A percentile compares a stretch with the other conserved stretches of the same genome.
Conservation (phyloP, 2,797 vertebrate species). For the Gambelia wislizenii region DNA sequence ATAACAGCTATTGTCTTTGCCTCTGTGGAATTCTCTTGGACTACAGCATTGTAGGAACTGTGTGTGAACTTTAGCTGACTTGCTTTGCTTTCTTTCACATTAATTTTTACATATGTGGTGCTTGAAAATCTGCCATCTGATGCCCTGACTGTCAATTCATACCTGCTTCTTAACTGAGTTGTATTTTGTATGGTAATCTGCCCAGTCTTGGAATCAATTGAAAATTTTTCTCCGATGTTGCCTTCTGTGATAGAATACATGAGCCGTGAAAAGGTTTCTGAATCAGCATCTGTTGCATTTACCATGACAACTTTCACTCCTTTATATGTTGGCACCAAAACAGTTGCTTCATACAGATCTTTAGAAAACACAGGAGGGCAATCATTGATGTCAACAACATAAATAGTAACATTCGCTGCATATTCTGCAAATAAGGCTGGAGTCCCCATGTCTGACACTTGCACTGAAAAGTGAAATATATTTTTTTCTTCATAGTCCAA, state of each 20-base stretch:
- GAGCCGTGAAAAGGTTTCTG: constrained; percentile 87
- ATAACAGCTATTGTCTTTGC: constrained; percentile 90
- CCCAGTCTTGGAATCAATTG: constrained; percentile 85
- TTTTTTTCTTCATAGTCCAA: constrained; percentile 93
- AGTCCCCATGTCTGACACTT: constrained; percentile 92
- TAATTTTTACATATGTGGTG: constrained; percentile 89
- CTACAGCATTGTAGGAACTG: constrained; percentile 85
- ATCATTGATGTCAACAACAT: constrained; percentile 94
- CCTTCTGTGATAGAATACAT: constrained; percentile 94
- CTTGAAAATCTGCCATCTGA: constrained; percentile 93
- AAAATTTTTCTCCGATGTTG: constrained; percentile 97
- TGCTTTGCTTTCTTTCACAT: constrained; percentile 91
- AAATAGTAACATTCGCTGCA: constrained; percentile 92
- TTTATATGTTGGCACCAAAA: constrained; percentile 93
- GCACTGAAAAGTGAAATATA: constrained; percentile 93
- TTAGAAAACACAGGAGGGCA: constrained; percentile 90
- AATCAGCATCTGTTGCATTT: constrained; percentile 93
- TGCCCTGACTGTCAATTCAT: constrained; percentile 91
- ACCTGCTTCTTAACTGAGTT: constrained; percentile 94
- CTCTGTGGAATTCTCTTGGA: constrained; percentile 91
- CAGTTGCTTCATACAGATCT: constrained; percentile 87
- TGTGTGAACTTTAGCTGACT: constrained; percentile 92
- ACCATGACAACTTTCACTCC: constrained; percentile 89
- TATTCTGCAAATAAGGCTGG: constrained; percentile 91
- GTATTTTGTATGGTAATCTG: constrained; percentile 91